These are phyloP conservation scores for Andinoacara biseriatus DNA, from an alignment of 2,113 vertebrate species.

Conservation along the genomic window DNA sequence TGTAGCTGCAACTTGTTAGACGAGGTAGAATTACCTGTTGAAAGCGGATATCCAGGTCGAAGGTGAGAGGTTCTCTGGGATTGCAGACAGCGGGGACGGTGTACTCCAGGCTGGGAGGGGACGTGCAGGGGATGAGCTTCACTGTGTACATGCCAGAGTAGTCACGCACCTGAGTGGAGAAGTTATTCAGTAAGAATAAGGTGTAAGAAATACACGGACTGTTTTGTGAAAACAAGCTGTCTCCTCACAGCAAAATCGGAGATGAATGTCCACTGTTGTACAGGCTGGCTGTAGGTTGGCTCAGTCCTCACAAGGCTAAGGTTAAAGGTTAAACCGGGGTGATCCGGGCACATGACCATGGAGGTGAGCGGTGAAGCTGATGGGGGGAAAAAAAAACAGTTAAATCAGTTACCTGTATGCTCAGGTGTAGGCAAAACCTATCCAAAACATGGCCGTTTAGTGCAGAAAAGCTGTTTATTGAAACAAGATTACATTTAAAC, in stretches of 20 bases:
- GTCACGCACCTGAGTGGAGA: constrained; percentile 86
- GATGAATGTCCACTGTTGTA: constrained; percentile 93
- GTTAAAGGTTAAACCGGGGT: constrained; percentile 90
- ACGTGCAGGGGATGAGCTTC: constrained; percentile 88
- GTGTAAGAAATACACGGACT: background rate
- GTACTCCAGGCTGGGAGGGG: constrained; percentile 84
- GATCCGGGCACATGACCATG: constrained; percentile 87
- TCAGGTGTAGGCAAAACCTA: no score
- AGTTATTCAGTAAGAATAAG: background rate
- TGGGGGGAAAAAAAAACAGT: background rate
- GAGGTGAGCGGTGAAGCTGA: constrained; percentile 86
- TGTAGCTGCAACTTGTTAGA: background rate
- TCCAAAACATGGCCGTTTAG: background rate
- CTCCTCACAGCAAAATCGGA: constrained; percentile 92
- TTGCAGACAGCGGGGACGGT: constrained; percentile 87
- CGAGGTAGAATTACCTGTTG: constrained; percentile 85
- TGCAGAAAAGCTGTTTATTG: background rate
- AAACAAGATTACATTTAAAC: background rate
- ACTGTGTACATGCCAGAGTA: constrained; percentile 92
- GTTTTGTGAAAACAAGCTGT: background rate
- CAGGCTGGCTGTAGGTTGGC: constrained; percentile 89
- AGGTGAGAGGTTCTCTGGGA: constrained; percentile 88
- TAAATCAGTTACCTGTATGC: background rate
- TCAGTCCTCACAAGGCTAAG: constrained; percentile 88
- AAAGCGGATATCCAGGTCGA: constrained; percentile 94